Evolutionary conservation across 2,113 vertebrate species (phyloP).

Genomic region (Gasterosteus nipponicus): DNA sequence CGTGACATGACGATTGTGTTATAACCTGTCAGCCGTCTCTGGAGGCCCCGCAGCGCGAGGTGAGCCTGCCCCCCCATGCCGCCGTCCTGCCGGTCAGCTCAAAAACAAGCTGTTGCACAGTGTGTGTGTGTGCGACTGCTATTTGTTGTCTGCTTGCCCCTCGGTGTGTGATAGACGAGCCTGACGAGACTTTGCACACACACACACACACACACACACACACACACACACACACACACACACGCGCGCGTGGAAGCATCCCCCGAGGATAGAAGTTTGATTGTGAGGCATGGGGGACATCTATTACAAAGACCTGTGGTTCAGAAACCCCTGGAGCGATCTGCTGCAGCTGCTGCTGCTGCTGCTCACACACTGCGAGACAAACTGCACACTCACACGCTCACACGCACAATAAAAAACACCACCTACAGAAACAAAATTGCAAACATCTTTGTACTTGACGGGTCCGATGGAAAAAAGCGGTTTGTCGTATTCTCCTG

Average conservation of each 20-base stretch:
- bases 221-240: conserved; percentile 33
- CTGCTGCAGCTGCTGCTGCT: conserved; percentile 43
- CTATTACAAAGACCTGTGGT: conserved; percentile 69
- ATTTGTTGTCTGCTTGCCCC: conserved; percentile 44
- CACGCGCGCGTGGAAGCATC: conserved; percentile 2
- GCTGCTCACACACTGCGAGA: conserved; percentile 66
- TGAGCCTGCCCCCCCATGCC: conserved; percentile 21
- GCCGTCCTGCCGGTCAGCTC: conserved; percentile 44
- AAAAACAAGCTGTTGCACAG: conserved; percentile 38
- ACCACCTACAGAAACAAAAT: conserved; percentile 44
- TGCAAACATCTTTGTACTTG: conserved; percentile 41
- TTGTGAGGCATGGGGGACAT: conserved; percentile 61
- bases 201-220: conserved; percentile 35
- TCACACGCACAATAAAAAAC: conserved; percentile 22
- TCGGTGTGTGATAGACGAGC: conserved; percentile 50
- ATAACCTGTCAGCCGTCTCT: conserved; percentile 46
- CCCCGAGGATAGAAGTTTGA: conserved; percentile 66
- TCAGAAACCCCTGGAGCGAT: conserved; percentile 59
- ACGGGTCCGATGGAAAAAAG: conserved; percentile 58
- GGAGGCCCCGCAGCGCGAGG: conserved; percentile 33
- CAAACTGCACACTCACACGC: conserved; percentile 52
- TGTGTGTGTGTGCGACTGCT: conserved; percentile 28
- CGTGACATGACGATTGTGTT: neutral
- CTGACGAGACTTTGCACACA: conserved; percentile 57
- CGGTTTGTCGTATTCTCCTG: conserved; percentile 36